Conservation (phyloP, 2,888 invertebrate genomes). For the Agrotis puta region DNA sequence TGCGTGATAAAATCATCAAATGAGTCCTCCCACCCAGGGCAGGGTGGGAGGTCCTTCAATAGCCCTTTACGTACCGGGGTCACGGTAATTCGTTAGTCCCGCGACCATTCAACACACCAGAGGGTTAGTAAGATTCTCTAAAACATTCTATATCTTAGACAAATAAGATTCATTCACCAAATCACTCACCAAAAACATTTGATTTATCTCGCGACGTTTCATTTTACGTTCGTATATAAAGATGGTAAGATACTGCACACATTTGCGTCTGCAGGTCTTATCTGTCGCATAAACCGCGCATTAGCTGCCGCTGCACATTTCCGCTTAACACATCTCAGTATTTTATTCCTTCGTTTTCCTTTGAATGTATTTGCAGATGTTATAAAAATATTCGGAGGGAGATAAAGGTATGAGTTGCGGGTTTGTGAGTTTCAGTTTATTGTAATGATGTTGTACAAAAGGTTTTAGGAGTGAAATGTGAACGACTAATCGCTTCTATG, state of each 20-base stretch:
- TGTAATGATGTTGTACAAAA: conserved; percentile 35
- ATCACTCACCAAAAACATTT: conserved; percentile 36
- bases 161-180: not conserved
- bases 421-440: conserved; percentile 10
- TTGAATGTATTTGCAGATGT: conserved; percentile 66
- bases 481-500: conserved; percentile 9
- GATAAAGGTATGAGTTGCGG: conserved; percentile 51
- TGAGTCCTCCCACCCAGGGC: no score
- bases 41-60: no score
- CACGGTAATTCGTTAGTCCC: no score
- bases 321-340: conserved; percentile 77
- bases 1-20: no score
- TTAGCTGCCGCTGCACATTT: conserved; percentile 84
- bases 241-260: conserved; percentile 76
- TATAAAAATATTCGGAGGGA: conserved; percentile 64
- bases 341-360: conserved; percentile 82
- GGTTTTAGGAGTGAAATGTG: conserved; percentile 21
- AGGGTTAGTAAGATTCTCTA: no score
- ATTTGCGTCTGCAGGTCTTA: conserved; percentile 81
- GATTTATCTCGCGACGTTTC: conserved; percentile 45
- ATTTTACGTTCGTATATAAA: conserved; percentile 70
- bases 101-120: no score
- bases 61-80: no score
- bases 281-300: conserved; percentile 85
- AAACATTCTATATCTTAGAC: not conserved